Evolutionary conservation across 2,888 invertebrate species (phyloP).

Genomic region (Hoplodrina blanda): DNA sequence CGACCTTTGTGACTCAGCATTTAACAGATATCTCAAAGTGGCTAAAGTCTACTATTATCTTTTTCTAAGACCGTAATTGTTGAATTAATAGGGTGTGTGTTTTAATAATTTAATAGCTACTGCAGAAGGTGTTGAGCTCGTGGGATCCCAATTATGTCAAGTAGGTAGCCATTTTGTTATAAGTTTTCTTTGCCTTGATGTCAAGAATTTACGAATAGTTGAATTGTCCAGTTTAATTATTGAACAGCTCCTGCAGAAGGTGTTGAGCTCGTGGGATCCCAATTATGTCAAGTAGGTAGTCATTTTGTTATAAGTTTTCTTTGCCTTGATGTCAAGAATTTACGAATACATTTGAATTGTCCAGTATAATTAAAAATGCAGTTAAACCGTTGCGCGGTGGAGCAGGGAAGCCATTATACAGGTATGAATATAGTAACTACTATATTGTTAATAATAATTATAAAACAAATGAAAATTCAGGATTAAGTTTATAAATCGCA

Average conservation of each 20-base stretch:
- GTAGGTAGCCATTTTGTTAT: constrained; percentile 3
- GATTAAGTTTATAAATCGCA: neutral
- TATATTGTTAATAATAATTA: neutral
- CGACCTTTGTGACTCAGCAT: constrained; percentile 70
- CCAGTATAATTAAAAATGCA: constrained; percentile 11
- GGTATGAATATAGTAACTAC: too few species aligned
- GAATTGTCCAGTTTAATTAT: constrained; percentile 38
- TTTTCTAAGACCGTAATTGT: constrained; percentile 43
- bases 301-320: constrained; percentile 7
- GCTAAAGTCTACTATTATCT: constrained; percentile 51
- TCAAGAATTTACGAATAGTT: neutral
- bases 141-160: constrained; percentile 27
- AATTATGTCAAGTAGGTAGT: constrained; percentile 10
- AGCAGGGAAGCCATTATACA: neutral
- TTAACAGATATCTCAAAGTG: constrained; percentile 55
- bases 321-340: neutral
- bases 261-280: constrained; percentile 36
- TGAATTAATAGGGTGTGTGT: constrained; percentile 53
- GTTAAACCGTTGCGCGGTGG: constrained; percentile 7
- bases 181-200: neutral
- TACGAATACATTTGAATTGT: neutral
- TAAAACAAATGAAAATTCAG: neutral
- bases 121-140: constrained; percentile 33
- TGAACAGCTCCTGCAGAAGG: constrained; percentile 35
- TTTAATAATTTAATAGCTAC: constrained; percentile 48